Percentiles rank a stretch among this genome's conserved stretches.
These are phyloP conservation scores for Tachyglossus aculeatus DNA, from an alignment of 2,797 vertebrate species.

Conservation along the genomic window DNA sequence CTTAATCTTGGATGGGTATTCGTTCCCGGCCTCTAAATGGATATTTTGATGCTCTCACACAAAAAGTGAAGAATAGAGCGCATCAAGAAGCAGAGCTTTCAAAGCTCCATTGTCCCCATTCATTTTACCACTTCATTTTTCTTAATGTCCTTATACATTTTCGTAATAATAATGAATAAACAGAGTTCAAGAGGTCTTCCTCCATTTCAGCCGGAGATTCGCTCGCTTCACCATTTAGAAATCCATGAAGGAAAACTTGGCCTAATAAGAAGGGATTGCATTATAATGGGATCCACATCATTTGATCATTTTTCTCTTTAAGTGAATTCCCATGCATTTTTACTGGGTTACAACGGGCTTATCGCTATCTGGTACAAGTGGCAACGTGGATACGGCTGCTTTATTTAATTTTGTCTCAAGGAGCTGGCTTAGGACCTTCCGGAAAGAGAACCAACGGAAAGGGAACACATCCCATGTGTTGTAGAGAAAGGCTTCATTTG, in stretches of 20 bases:
- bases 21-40: too few relatives aligned
- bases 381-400: constrained; percentile 21
- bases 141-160: background rate
- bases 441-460: too few relatives aligned
- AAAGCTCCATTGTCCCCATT: background rate
- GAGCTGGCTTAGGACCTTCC: constrained; percentile 8
- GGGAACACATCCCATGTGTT: background rate
- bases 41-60: too few relatives aligned
- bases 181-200: constrained; percentile 14
- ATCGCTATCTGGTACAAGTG: constrained; percentile 33
- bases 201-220: constrained; percentile 25
- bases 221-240: constrained; percentile 48
- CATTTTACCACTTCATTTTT: background rate
- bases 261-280: constrained; percentile 38
- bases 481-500: constrained; percentile 6
- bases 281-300: constrained; percentile 47
- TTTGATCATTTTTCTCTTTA: constrained; percentile 57
- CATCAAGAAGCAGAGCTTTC: too few relatives aligned
- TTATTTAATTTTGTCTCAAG: constrained; percentile 37
- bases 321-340: constrained; percentile 41
- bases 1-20: too few relatives aligned
- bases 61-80: too few relatives aligned
- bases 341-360: constrained; percentile 46
- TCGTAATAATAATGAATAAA: constrained; percentile 15
- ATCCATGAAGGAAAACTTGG: constrained; percentile 41